phyloP scores from a whole-genome alignment of 2,113 vertebrate species.

The Symphodus melops region DNA sequence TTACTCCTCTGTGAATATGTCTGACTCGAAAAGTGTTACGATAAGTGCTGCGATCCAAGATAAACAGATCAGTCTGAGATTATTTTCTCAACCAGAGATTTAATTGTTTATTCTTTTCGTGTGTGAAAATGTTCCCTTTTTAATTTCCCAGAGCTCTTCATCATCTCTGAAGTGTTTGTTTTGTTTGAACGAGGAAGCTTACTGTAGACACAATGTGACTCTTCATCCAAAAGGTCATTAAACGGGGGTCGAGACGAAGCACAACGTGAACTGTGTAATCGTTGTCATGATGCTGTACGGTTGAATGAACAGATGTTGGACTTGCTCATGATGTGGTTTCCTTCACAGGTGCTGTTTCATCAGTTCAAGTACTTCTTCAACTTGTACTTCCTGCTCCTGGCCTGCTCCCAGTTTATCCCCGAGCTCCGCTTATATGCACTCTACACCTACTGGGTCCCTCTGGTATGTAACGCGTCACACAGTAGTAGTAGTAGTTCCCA shows the following conservation, averaged over 20 bases:
- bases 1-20: no score
- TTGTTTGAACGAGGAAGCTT: no score
- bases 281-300: no score
- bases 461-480: conserved; percentile 84
- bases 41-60: no score
- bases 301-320: no score
- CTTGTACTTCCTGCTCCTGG: conserved; percentile 95
- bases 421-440: conserved; percentile 94
- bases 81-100: no score
- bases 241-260: not conserved
- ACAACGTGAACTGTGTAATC: not conserved
- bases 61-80: no score
- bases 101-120: no score
- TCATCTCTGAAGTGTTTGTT: no score
- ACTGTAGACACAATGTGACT: not conserved
- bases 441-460: conserved; percentile 98
- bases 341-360: conserved; percentile 92
- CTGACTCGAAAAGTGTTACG: no score
- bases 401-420: conserved; percentile 96
- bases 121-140: no score
- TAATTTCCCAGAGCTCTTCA: no score
- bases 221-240: not conserved
- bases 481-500: not conserved
- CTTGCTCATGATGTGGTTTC: conserved; percentile 1
- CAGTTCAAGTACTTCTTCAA: conserved; percentile 99